phyloP scores from a whole-genome alignment of 2,797 vertebrate species.

The Atherinosoma microstoma region DNA sequence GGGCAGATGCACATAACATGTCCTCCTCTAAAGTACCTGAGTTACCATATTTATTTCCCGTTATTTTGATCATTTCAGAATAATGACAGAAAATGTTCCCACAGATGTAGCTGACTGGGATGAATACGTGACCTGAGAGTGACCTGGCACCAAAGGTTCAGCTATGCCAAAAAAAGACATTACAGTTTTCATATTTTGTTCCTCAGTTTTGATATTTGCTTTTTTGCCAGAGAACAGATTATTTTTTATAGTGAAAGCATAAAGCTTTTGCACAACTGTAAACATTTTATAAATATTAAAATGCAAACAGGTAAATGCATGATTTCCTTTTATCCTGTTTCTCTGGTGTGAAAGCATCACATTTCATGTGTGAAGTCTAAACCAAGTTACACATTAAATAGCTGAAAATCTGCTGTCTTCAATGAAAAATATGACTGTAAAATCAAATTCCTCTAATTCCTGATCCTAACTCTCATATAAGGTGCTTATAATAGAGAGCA shows the following conservation, averaged over 20 bases:
- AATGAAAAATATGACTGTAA: not conserved
- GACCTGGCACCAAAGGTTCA: not conserved
- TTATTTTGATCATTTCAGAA: conserved; percentile 4
- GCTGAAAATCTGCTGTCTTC: not conserved
- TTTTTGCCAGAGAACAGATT: conserved; percentile 1
- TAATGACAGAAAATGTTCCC: not conserved
- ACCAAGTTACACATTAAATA: not conserved
- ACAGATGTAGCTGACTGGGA: not conserved
- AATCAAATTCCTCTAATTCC: conserved; percentile 16
- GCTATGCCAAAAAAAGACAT: not conserved
- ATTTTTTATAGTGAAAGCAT: not conserved
- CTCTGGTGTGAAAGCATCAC: conserved; percentile 4
- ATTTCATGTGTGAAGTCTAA: conserved; percentile 12
- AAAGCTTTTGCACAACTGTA: not conserved
- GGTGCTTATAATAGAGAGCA: conserved; percentile 8
- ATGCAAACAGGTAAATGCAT: not conserved
- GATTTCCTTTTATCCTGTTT: not conserved
- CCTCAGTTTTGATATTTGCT: not conserved
- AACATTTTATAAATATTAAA: conserved; percentile 9
- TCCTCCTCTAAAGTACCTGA: not conserved
- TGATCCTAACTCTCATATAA: conserved; percentile 1
- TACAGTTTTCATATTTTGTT: not conserved
- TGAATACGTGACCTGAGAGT: conserved; percentile 6
- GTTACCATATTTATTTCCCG: not conserved
- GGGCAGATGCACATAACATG: conserved; percentile 6